A percentile compares a stretch with the other conserved stretches of the same genome.
Evolutionary conservation across 2,113 vertebrate species (phyloP).

Genomic region (Petroica traversi): DNA sequence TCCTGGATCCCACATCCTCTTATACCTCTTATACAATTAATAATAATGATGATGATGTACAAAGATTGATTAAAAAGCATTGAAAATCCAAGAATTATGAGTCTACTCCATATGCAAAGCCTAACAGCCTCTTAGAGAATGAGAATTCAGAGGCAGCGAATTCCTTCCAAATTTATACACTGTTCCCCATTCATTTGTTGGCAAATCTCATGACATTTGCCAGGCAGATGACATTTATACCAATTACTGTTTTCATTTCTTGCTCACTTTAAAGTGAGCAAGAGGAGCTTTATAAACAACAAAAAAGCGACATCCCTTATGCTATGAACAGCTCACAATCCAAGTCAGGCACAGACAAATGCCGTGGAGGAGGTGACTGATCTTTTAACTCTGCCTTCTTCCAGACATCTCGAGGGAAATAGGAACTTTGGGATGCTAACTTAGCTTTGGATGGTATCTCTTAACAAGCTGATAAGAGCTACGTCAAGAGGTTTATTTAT

Average conservation of each 20-base stretch:
- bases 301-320: not conserved
- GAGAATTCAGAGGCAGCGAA: not conserved
- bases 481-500: not conserved
- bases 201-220: not conserved
- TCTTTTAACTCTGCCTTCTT: not conserved
- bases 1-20: not conserved
- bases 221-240: conserved; percentile 29
- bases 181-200: not conserved
- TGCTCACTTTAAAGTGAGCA: not conserved
- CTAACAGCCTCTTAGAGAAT: not conserved
- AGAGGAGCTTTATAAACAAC: not conserved
- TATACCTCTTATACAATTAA: not conserved
- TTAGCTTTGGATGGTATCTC: not conserved
- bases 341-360: not conserved
- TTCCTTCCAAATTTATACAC: not conserved
- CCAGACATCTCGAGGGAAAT: not conserved
- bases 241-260: conserved; percentile 34
- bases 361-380: not conserved
- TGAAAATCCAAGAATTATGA: not conserved
- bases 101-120: not conserved
- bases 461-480: not conserved
- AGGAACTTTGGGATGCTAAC: not conserved
- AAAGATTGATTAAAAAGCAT: not conserved
- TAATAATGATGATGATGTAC: not conserved
- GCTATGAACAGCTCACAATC: not conserved